These are phyloP conservation scores for Mesoclemmys tuberculata DNA, from an alignment of 2,113 vertebrate species.

Conservation along the genomic window DNA sequence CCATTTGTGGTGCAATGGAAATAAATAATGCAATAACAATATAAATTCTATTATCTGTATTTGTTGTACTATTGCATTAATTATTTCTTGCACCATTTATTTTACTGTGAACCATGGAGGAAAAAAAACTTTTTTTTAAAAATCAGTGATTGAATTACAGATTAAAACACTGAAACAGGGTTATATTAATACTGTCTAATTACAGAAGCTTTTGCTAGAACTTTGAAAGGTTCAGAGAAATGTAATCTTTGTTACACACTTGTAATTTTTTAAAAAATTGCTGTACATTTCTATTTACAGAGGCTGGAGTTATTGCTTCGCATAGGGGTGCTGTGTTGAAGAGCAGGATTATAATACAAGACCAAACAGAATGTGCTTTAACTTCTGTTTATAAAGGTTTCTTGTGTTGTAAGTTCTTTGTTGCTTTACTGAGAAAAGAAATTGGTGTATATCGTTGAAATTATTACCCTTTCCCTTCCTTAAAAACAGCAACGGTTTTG, in stretches of 20 bases:
- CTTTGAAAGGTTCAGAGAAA: neutral
- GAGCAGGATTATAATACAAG: neutral
- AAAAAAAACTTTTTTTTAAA: neutral
- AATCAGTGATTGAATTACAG: neutral
- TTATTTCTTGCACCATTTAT: neutral
- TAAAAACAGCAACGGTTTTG: neutral
- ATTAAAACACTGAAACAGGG: neutral
- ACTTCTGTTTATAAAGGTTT: neutral
- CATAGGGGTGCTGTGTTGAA: neutral
- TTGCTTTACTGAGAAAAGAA: neutral
- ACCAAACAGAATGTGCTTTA: neutral
- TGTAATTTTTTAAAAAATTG: neutral
- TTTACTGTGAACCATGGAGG: neutral
- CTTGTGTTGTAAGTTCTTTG: neutral
- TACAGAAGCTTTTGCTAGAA: neutral
- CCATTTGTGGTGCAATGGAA: neutral
- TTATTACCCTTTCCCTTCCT: neutral
- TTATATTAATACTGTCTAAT: neutral
- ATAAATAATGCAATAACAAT: neutral
- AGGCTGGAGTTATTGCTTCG: neutral
- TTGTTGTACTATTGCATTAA: too few species aligned
- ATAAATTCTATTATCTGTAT: neutral
- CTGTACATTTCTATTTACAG: neutral
- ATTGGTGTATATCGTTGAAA: rapidly evolving
- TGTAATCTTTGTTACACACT: neutral